These are phyloP conservation scores for Channallabes apus DNA, from an alignment of 2,797 vertebrate species.

Conservation along the genomic window DNA sequence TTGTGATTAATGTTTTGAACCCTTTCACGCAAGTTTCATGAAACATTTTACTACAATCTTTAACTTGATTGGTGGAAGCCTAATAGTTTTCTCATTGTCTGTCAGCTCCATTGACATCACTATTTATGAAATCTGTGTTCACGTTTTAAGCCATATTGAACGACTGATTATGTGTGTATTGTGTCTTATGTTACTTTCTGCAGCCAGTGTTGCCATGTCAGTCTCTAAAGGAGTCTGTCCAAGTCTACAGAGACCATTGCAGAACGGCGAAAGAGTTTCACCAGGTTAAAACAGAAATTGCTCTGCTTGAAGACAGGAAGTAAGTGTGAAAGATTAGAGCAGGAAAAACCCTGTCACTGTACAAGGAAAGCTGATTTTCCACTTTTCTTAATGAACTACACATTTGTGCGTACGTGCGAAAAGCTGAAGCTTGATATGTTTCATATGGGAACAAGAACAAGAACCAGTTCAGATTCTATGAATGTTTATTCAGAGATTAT, in stretches of 20 bases:
- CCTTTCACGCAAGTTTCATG: neutral
- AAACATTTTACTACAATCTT: neutral
- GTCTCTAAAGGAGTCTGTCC: slow-evolving; percentile 89
- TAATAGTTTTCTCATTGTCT: neutral
- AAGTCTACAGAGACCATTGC: slow-evolving; percentile 94
- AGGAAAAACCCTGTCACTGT: slow-evolving; percentile 11
- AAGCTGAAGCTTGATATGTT: neutral
- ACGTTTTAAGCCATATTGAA: neutral
- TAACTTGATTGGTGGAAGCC: neutral
- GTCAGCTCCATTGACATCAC: neutral
- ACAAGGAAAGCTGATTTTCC: slow-evolving; percentile 3
- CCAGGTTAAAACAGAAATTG: slow-evolving; percentile 92
- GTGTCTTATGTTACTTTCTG: slow-evolving; percentile 14
- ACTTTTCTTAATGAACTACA: neutral
- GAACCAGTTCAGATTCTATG: slow-evolving; percentile 17
- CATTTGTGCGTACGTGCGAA: neutral
- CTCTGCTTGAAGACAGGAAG: slow-evolving; percentile 89
- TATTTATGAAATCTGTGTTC: slow-evolving; percentile 3
- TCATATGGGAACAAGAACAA: slow-evolving; percentile 19
- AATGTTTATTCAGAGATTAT: slow-evolving; percentile 12
- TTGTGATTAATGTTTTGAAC: neutral
- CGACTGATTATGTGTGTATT: neutral
- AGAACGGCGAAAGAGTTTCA: slow-evolving; percentile 94
- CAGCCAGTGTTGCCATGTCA: slow-evolving; percentile 91
- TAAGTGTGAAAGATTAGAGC: slow-evolving; percentile 67